These are phyloP conservation scores for Sebastes vulpes DNA, from an alignment of 2,797 vertebrate species.

Conservation along the genomic window DNA sequence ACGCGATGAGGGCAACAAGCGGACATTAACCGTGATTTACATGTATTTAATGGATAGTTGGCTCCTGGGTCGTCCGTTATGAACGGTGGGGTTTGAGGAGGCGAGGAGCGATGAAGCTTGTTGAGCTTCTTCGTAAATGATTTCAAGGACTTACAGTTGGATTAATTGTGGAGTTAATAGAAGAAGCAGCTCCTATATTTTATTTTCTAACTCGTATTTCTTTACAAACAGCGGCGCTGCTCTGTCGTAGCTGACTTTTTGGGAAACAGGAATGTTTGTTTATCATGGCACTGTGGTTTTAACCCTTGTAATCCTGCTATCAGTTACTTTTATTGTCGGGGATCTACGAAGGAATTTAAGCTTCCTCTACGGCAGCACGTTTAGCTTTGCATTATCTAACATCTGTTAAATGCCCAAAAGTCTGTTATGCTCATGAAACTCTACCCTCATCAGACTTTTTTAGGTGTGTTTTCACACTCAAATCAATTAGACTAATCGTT, in stretches of 20 bases:
- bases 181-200: constrained; percentile 2
- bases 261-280: constrained; percentile 32
- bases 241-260: constrained; percentile 1
- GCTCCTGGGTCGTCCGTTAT: constrained; percentile 18
- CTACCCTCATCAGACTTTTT: constrained; percentile 10
- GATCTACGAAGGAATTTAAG: constrained; percentile 13
- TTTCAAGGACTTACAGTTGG: constrained; percentile 16
- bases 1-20: constrained; percentile 21
- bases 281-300: constrained; percentile 60
- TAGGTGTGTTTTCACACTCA: constrained; percentile 34
- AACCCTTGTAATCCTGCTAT: constrained; percentile 38
- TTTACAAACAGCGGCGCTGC: background rate
- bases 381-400: background rate
- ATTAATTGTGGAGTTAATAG: constrained; percentile 13
- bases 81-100: constrained; percentile 7
- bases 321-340: constrained; percentile 3
- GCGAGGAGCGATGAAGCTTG: constrained; percentile 9
- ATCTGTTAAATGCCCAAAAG: constrained; percentile 11
- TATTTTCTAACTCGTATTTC: background rate
- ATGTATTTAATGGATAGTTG: constrained; percentile 42
- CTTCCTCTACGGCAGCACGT: constrained; percentile 3
- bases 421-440: constrained; percentile 15
- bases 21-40: constrained; percentile 43
- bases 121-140: constrained; percentile 11
- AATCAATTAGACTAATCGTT: constrained; percentile 36